Conservation (phyloP, 1,140 invertebrate species). For the Musca domestica region DNA sequence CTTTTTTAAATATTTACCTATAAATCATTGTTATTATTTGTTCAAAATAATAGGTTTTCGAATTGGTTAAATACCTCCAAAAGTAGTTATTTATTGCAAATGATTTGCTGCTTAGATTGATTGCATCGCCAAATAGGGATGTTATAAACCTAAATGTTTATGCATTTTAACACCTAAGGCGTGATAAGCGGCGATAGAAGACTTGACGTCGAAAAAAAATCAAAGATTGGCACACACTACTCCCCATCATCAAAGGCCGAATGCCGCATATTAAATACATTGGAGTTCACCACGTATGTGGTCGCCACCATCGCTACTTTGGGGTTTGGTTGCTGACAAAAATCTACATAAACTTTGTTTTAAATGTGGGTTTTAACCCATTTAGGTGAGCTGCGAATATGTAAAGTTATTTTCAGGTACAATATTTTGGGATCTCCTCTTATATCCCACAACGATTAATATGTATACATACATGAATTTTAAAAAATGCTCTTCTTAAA, state of each 20-base stretch:
- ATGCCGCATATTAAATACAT: slow-evolving; percentile 12
- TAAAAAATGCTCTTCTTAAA: background rate
- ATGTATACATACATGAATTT: background rate
- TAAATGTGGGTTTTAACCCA: background rate
- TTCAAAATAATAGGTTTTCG: slow-evolving; percentile 12
- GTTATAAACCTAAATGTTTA: slow-evolving; percentile 10
- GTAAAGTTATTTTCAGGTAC: background rate
- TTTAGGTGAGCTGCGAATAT: background rate
- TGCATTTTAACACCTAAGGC: slow-evolving; percentile 27
- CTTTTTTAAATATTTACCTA: too few relatives aligned
- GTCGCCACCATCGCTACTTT: background rate
- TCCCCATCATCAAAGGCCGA: slow-evolving; percentile 2
- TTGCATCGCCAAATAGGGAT: background rate
- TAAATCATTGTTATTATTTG: too few relatives aligned
- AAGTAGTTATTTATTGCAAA: background rate
- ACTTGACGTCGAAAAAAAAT: background rate
- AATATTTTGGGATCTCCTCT: background rate
- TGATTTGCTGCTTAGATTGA: background rate
- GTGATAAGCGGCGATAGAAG: slow-evolving; percentile 18
- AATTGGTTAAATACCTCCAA: slow-evolving; percentile 3
- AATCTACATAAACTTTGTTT: background rate
- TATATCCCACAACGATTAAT: background rate
- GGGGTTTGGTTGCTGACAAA: background rate
- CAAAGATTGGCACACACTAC: background rate
- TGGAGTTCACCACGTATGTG: slow-evolving; percentile 19